Conservation (phyloP, 2,113 vertebrate genomes). For the Ictalurus punctatus region DNA sequence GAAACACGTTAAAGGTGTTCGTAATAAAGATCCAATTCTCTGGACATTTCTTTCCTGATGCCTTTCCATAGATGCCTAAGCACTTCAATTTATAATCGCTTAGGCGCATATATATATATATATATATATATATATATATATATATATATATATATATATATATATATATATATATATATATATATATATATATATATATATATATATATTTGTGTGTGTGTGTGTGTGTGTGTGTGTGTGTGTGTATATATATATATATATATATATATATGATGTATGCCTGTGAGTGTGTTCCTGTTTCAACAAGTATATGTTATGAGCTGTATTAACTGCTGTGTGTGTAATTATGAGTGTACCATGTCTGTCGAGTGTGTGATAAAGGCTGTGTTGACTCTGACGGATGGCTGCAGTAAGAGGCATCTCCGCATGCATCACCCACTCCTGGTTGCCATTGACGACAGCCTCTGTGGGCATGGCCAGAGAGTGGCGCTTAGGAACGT, state of each 20-base stretch:
- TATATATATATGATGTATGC: neutral
- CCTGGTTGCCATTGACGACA: constrained; percentile 96
- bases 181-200: neutral
- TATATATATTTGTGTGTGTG: too few species aligned
- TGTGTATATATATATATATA: too few species aligned
- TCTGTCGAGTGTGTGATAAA: constrained; percentile 89
- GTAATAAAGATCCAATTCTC: too few species aligned
- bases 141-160: neutral
- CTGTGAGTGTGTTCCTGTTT: constrained; percentile 2
- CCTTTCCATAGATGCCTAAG: too few species aligned
- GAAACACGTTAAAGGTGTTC: neutral
- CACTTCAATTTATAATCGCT: too few species aligned
- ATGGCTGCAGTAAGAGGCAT: constrained; percentile 95
- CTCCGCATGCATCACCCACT: constrained; percentile 98
- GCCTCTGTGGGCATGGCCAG: constrained; percentile 94
- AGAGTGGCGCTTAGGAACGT: constrained; percentile 94
- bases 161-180: neutral
- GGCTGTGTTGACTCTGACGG: constrained; percentile 97
- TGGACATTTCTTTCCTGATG: too few species aligned
- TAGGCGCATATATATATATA: too few species aligned
- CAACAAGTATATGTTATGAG: neutral
- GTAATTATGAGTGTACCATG: constrained; percentile 80
- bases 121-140: neutral
- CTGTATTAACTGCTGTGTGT: neutral
- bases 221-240: too few species aligned